Conservation (phyloP, 1,140 invertebrate species). For the Drosophila chauvacae region DNA sequence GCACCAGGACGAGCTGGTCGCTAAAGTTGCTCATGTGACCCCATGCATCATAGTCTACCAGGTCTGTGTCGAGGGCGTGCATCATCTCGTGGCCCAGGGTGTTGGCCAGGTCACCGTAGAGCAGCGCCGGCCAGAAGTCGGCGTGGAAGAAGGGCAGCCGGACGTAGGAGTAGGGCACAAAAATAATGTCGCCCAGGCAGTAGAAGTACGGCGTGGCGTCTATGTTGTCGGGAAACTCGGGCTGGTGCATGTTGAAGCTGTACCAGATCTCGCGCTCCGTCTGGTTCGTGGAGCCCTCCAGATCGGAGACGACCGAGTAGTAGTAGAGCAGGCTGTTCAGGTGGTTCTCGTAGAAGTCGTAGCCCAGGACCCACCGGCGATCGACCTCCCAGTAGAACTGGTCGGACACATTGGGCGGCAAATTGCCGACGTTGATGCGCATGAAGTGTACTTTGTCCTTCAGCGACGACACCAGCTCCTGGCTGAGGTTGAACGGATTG, state of each 20-base stretch:
- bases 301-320: conserved; percentile 40
- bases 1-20: conserved; percentile 48
- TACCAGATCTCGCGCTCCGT: conserved; percentile 50
- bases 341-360: conserved; percentile 63
- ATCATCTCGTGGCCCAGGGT: conserved; percentile 76
- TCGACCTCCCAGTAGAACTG: conserved; percentile 44
- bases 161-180: conserved; percentile 74
- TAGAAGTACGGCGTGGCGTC: conserved; percentile 77
- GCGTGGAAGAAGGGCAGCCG: conserved; percentile 67
- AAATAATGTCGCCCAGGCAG: conserved; percentile 69
- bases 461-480: conserved; percentile 32
- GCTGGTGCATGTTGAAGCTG: conserved; percentile 72
- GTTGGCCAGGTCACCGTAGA: conserved; percentile 73
- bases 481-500: conserved; percentile 44
- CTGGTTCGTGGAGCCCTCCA: conserved; percentile 41
- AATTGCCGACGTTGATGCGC: conserved; percentile 65
- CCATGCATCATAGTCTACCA: conserved; percentile 63
- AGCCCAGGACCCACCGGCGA: conserved; percentile 38
- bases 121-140: conserved; percentile 61
- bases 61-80: conserved; percentile 68
- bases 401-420: conserved; percentile 50
- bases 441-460: conserved; percentile 42
- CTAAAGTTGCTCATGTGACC: conserved; percentile 59
- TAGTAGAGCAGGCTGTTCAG: conserved; percentile 57
- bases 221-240: conserved; percentile 62